Percentiles rank a stretch among this genome's conserved stretches.
phyloP scores from a whole-genome alignment of 2,888 invertebrate genomes.

The Malthinus seriepunctatus region DNA sequence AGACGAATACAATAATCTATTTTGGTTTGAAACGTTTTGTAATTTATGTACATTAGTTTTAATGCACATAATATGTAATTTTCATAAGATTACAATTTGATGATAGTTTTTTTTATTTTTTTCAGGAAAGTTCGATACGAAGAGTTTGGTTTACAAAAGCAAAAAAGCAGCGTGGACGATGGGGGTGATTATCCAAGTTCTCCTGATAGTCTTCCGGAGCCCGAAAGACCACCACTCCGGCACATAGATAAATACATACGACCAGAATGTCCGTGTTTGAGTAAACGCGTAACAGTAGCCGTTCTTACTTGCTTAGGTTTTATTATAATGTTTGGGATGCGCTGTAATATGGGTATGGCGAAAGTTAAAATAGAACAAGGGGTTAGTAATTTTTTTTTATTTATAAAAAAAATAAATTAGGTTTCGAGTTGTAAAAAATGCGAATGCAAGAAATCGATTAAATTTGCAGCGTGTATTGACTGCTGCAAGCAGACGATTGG shows the following conservation, averaged over 20 bases:
- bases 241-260: constrained; percentile 86
- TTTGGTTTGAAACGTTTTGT: constrained; percentile 16
- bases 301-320: constrained; percentile 86
- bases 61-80: not conserved
- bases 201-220: constrained; percentile 78
- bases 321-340: constrained; percentile 95
- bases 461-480: constrained; percentile 28
- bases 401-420: not conserved
- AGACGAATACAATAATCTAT: constrained; percentile 20
- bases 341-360: constrained; percentile 98
- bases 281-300: constrained; percentile 86
- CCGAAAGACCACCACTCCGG: constrained; percentile 81
- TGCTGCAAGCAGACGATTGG: constrained; percentile 21
- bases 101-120: constrained; percentile 20
- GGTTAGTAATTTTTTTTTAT: constrained; percentile 10
- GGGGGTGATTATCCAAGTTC: constrained; percentile 68
- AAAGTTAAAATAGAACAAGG: constrained; percentile 57
- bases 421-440: constrained; percentile 6
- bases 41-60: constrained; percentile 1
- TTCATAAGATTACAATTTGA: not conserved
- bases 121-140: constrained; percentile 66
- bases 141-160: constrained; percentile 63
- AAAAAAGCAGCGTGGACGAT: constrained; percentile 60
- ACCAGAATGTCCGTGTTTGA: constrained; percentile 85
- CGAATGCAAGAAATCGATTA: constrained; percentile 12